Evolutionary conservation across 2,113 vertebrate species (phyloP), one percentile per base, ranked within the genome.

Genomic region (Thamnaconus septentrionalis): DNA sequence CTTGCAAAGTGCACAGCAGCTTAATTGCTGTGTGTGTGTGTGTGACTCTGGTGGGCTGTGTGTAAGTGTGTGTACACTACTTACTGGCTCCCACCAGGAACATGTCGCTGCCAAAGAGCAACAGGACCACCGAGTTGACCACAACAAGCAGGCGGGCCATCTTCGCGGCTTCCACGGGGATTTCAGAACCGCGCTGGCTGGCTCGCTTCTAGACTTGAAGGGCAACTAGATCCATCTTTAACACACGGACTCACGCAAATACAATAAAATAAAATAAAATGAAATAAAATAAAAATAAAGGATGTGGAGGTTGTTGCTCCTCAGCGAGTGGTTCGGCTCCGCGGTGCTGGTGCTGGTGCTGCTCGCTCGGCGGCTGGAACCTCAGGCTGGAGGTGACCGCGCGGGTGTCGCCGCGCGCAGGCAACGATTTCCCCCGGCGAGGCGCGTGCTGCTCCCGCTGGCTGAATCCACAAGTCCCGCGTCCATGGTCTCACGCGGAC

Each of bases 51-150:
- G 18, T 31, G 18, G 18, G 18, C 18, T 31, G 18, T 31, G 18
- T 31, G 18, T 31, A 31, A 31, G 18, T 31, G 18, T 31, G 18
- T 31, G 18, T 2, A 31, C 18, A 31, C 9, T 71, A 94, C 95
- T 96, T 89, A 98, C 96, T 96, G 84, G 94, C 95, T 90, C 88
- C 90, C 57, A 96, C 94, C 66, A 95, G 87, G 81, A 95, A 94
- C 87, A 94, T 87, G 90, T 94, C 93, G 88, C 93, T 95, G 82
- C 92, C 93, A 87, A 96, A 92, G 82, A 96, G 93, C 91, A 98
- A 92, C 91, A 97, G 93, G 82, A 92, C 73, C 58, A 84, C 85
- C 52, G 91, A 93, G 89, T 92, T 92, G 67, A 93, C 50, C 67
- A 86, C 59, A 67, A 92, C 71, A 44, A 90, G 73, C 77, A 91